Conservation (phyloP, 2,113 vertebrate genomes). For the Prunella fulvescens region DNA sequence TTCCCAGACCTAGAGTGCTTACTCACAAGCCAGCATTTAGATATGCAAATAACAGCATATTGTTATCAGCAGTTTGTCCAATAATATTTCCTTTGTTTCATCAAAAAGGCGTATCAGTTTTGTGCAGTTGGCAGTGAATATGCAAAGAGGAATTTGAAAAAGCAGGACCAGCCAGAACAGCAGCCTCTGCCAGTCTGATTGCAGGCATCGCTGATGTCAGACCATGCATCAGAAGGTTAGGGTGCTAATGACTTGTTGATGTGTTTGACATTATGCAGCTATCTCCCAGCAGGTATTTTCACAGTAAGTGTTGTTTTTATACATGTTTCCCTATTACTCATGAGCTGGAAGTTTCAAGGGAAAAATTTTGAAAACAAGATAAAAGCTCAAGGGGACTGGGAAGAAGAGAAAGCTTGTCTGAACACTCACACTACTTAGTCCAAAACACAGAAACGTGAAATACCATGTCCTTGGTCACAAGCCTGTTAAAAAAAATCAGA, state of each 20-base stretch:
- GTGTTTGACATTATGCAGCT: background rate
- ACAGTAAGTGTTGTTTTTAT: background rate
- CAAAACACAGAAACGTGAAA: background rate
- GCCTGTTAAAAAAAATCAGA: background rate
- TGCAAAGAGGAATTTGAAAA: slow-evolving; percentile 50
- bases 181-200: slow-evolving; percentile 47
- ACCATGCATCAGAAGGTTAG: slow-evolving; percentile 11
- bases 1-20: background rate
- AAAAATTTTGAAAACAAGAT: slow-evolving; percentile 4
- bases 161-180: slow-evolving; percentile 54
- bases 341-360: background rate
- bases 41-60: slow-evolving; percentile 45
- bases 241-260: slow-evolving; percentile 48
- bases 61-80: slow-evolving; percentile 45
- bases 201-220: slow-evolving; percentile 22
- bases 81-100: slow-evolving; percentile 56
- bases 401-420: background rate
- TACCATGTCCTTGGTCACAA: background rate
- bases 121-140: slow-evolving; percentile 47
- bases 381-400: background rate
- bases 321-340: slow-evolving; percentile 9
- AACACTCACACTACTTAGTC: background rate
- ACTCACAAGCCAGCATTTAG: slow-evolving; percentile 19
- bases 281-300: slow-evolving; percentile 2
- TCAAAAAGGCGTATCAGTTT: slow-evolving; percentile 45